phyloP scores from a whole-genome alignment of 1,140 invertebrate genomes.

The Tetraneura akinire region DNA sequence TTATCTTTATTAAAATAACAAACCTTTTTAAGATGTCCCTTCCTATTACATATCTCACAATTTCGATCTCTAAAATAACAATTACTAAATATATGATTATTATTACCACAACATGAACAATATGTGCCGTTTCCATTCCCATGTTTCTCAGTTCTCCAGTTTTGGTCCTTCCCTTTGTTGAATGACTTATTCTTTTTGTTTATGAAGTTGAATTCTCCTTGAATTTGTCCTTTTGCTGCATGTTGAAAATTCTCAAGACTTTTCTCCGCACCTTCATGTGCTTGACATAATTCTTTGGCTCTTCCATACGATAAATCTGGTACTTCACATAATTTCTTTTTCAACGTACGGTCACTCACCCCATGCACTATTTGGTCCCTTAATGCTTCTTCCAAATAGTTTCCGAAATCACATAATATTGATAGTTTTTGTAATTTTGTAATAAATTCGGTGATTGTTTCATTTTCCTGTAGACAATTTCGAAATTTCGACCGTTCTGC shows the following conservation, averaged over 20 bases:
- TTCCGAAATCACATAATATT: conserved; percentile 14
- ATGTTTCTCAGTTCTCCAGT: not conserved
- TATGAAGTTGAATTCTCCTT: not conserved
- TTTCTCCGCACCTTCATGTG: conserved; percentile 16
- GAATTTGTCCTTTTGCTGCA: no score
- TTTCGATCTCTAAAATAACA: conserved; percentile 28
- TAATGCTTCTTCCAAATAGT: conserved; percentile 12
- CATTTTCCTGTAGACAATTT: conserved; percentile 4
- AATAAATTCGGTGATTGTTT: conserved; percentile 27
- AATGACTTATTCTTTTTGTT: not conserved
- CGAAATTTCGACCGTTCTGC: conserved; percentile 27
- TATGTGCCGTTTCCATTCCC: not conserved
- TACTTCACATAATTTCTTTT: conserved; percentile 38
- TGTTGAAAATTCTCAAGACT: conserved; percentile 11
- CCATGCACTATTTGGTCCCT: conserved; percentile 20
- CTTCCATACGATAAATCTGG: conserved; percentile 13
- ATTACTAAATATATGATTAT: conserved; percentile 18
- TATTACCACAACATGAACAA: conserved; percentile 21
- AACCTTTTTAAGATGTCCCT: conserved; percentile 18
- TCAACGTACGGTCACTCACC: not conserved
- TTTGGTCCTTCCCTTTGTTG: not conserved
- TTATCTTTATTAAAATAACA: conserved; percentile 26
- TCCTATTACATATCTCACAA: conserved; percentile 23
- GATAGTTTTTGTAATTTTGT: conserved; percentile 25
- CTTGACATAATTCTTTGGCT: conserved; percentile 10